These are phyloP conservation scores for Charadrius vociferus DNA, from an alignment of 2,113 vertebrate species.

Conservation along the genomic window DNA sequence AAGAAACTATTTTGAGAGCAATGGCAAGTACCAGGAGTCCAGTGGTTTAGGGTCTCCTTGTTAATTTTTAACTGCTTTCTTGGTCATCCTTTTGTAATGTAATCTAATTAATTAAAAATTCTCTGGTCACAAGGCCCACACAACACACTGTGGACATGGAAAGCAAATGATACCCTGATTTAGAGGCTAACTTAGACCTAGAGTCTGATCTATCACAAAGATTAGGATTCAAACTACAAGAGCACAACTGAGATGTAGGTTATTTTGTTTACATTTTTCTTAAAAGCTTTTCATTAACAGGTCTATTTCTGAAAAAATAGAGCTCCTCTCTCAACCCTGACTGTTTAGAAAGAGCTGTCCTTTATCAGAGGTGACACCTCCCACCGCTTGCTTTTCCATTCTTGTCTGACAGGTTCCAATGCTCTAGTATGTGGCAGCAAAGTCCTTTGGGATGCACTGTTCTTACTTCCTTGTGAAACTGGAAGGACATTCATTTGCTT, in stretches of 20 bases:
- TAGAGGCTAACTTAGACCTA: neutral
- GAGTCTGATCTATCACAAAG: neutral
- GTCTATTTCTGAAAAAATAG: neutral
- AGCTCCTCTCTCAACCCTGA: neutral
- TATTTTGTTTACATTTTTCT: neutral
- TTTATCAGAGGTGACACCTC: neutral
- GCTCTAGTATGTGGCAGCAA: neutral
- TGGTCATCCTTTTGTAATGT: neutral
- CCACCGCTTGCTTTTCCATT: neutral
- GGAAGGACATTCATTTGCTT: slow-evolving; percentile 2
- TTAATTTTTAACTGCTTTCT: neutral
- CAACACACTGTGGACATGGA: neutral
- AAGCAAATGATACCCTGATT: neutral
- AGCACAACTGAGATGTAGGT: neutral
- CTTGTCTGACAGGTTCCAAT: neutral
- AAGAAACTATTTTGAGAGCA: neutral
- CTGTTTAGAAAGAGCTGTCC: neutral
- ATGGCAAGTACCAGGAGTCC: neutral
- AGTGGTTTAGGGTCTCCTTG: neutral
- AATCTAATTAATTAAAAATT: neutral
- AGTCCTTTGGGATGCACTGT: neutral
- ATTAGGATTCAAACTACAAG: neutral
- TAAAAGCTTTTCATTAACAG: neutral
- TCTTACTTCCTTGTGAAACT: neutral
- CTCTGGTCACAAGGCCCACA: neutral